phyloP scores from a whole-genome alignment of 2,113 vertebrate genomes.

The Gymnobelideus leadbeateri region DNA sequence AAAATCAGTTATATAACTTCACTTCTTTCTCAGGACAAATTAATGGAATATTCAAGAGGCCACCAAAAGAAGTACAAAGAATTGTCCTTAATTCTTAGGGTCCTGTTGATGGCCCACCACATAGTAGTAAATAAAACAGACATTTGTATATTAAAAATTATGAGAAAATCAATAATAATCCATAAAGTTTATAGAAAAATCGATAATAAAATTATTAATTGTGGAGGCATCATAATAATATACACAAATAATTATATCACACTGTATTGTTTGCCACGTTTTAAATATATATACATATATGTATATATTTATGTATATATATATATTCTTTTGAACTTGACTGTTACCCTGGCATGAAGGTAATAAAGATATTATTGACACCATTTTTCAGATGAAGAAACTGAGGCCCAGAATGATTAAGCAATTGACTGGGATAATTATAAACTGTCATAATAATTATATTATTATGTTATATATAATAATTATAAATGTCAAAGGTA shows the following conservation, averaged over 20 bases:
- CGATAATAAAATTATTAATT: background rate
- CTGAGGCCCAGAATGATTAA: background rate
- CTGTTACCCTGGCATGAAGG: background rate
- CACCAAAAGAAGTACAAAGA: background rate
- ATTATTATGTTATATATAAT: no score
- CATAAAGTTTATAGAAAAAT: background rate
- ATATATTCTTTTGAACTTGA: background rate
- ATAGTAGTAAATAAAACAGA: background rate
- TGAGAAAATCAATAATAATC: background rate
- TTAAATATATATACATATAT: background rate
- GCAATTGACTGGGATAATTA: background rate
- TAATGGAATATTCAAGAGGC: background rate
- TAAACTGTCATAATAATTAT: background rate
- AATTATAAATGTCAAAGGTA: background rate
- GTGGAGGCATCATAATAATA: background rate
- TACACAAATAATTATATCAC: background rate
- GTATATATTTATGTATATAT: background rate
- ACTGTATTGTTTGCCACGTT: background rate
- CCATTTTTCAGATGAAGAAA: background rate
- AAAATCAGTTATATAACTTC: background rate
- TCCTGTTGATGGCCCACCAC: background rate
- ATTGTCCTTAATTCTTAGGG: background rate
- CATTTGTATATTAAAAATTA: background rate
- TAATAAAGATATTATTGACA: background rate
- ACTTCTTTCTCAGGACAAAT: background rate